Evolutionary conservation across 2,797 vertebrate genomes (phyloP), one percentile per base, ranked within the genome.

Genomic region (Diplodus puntazzo): DNA sequence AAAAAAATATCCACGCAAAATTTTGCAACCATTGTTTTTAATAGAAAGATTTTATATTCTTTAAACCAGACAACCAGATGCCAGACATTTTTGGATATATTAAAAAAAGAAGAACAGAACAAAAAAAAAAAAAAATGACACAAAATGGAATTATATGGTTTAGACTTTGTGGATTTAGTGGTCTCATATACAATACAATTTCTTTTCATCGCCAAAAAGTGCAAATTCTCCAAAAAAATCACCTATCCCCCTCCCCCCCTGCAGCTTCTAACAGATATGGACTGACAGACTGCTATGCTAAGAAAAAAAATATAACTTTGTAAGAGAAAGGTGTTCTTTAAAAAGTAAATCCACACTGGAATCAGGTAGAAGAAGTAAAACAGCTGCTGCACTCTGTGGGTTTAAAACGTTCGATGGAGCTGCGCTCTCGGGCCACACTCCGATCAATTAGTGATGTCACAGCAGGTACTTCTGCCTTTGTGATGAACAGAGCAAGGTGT

Each of bases 41-140:
- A 95, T 96, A 96, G 94, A 96, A 96, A 95, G 93, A 94, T 94
- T 93, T 95, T 94, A 91, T 95, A 95, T 95, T 94, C 89, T 94
- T 94, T 93, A 94, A 95, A 96, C 93, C 94, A 95, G 93, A 94
- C 90, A 93, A 93, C 92, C 93, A 94, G 94, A 95, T 93, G 93
- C 93, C 94, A 95, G 95, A 96, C 94, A 94, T 94, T 94, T 96
- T 95, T 94, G 93, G 92, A 95, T 94, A 95, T 93, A 95, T 94
- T 89, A 84, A 84, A 89, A 90, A 73, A 85, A 77, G 13, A 82
- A 88, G 59, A 92, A 82, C 68, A 92, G 62, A 75, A 80, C 81
- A 27, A 34, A 34, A 34, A 34, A 34, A 87, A 75, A 76, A 77
- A 88, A 84, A 91, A 81, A 79, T 74, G 84, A 94, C 91, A 94